Percentiles rank a stretch among this genome's conserved stretches.
Conservation (phyloP, 2,113 vertebrate species). For the Ictidomys tridecemlineatus region DNA sequence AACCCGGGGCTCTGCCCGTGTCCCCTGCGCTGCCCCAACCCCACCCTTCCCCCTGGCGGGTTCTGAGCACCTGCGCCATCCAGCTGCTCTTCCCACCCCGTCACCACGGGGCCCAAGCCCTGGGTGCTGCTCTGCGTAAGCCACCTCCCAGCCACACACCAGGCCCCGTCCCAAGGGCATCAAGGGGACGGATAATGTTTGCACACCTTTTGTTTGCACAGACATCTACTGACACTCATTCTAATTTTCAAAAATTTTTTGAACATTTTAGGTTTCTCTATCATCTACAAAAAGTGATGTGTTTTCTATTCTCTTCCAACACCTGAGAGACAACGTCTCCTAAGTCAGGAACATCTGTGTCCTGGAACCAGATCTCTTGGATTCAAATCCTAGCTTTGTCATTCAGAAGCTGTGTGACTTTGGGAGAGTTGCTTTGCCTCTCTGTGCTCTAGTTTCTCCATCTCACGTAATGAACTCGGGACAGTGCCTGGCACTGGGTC, state of each 20-base stretch:
- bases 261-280: neutral
- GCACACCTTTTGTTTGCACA: neutral
- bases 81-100: neutral
- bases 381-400: neutral
- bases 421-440: neutral
- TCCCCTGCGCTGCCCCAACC: accelerated
- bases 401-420: conserved; percentile 9
- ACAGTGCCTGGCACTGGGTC: neutral
- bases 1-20: neutral
- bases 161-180: accelerated
- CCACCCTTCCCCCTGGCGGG: accelerated
- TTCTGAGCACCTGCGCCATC: accelerated
- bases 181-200: neutral
- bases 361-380: neutral
- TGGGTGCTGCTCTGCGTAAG: accelerated
- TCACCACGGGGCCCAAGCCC: neutral
- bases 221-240: neutral
- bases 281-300: neutral
- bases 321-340: neutral
- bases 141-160: too few relatives aligned
- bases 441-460: neutral
- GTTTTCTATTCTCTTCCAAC: neutral
- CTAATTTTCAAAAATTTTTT: neutral
- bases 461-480: neutral
- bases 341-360: neutral